Conservation (phyloP, 2,888 invertebrate genomes). For the Liodrosophila aerea region DNA sequence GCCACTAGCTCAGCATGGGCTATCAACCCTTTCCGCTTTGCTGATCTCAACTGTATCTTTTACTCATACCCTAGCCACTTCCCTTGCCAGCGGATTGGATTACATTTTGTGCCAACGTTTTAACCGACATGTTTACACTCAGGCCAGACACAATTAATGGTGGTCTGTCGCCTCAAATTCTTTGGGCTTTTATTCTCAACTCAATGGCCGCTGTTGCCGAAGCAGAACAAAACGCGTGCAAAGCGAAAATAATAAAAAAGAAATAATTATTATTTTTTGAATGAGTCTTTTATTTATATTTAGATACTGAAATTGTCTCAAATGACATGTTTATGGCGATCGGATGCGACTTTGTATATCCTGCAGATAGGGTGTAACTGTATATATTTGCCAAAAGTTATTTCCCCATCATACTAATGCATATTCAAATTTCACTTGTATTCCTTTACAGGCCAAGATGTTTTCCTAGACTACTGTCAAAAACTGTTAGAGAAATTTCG, state of each 20-base stretch:
- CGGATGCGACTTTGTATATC: no score
- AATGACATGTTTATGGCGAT: conserved; percentile 32
- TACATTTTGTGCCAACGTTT: conserved; percentile 61
- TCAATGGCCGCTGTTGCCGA: conserved; percentile 9
- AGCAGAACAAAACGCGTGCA: conserved; percentile 18
- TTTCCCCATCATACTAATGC: neutral
- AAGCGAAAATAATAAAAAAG: conserved; percentile 16
- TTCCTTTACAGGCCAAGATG: conserved; percentile 83
- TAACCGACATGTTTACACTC: conserved; percentile 60
- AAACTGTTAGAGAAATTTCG: conserved; percentile 89
- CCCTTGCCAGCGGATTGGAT: conserved; percentile 31
- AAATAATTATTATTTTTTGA: conserved; percentile 3
- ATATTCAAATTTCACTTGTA: conserved; percentile 23
- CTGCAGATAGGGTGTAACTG: no score
- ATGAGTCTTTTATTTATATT: conserved; percentile 12
- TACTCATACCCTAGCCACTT: neutral
- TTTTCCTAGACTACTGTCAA: conserved; percentile 88
- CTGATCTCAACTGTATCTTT: conserved; percentile 25
- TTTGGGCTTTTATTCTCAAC: neutral
- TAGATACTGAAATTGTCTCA: conserved; percentile 15
- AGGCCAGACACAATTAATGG: neutral
- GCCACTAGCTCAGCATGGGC: conserved; percentile 1
- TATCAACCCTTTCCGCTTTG: conserved; percentile 19
- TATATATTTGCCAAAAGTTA: neutral
- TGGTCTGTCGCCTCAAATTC: neutral